Evolutionary conservation across 2,113 vertebrate genomes (phyloP), one percentile per base, ranked within the genome.

Genomic region (Choloepus hoffmanni): DNA sequence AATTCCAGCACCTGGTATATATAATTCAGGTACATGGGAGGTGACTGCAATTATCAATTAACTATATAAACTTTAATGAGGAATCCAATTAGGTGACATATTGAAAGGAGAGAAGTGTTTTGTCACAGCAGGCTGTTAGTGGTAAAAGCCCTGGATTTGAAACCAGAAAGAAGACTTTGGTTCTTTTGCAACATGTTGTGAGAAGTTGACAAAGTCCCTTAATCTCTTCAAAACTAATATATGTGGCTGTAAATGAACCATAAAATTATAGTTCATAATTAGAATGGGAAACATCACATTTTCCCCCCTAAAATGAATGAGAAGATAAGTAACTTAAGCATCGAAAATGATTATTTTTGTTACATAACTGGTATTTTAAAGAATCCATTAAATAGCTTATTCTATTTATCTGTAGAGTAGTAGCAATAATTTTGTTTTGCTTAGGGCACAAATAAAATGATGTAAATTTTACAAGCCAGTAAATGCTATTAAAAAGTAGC

Each of bases 301-400:
- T 97, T 91, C 73, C 13, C 40, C 60, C 24, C 82, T 91, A 78
- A 93, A 79, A 62, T 90, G 84, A 94, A 94, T 95, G 55, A 90
- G 28, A 94, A 95, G 58, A n/a, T 93, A 93, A 97, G 94, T 88
- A 92, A 96, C 81, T 68, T 48, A 30, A 92, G 62, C 77, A 95
- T 36, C 3, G 11, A 85, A 91, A 94, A 94, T 92, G 53, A 79
- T 26, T 90, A 73, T 93, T 95, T 89, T 96, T 90, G 55, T 89
- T 96, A 79, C 15, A 36, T 70, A 94, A 95, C 30, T 58, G 21
- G 3, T 74, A 28, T 85, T 97, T 96, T 93, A 93, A 92, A 79
- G 74, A 86, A 90, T 83, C 19, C 40, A 92, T 94, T 96, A 89
- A 93, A 70, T 86, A 83, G 36, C 23, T 97, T 82, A n/a, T 15